Evolutionary conservation across 2,888 invertebrate genomes (phyloP).

Genomic region (Pandemis heparana): DNA sequence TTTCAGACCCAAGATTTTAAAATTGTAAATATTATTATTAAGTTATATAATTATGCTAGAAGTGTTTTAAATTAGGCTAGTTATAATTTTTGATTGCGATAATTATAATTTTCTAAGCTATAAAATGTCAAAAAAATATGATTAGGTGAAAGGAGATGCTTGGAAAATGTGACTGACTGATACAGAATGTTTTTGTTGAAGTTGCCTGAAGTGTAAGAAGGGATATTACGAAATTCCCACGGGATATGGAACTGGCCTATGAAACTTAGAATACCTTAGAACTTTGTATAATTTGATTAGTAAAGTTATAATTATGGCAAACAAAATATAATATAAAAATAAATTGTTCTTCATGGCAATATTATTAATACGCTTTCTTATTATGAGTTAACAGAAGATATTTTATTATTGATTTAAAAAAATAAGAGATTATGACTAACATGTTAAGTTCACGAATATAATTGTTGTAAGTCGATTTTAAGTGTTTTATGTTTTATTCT

Average conservation of each 20-base stretch:
- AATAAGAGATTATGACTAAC: slow-evolving; percentile 42
- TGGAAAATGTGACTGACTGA: no score
- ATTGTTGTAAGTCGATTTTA: slow-evolving; percentile 22
- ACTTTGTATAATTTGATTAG: not conserved
- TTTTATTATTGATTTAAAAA: slow-evolving; percentile 38
- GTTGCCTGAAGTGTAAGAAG: no score
- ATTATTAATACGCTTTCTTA: slow-evolving; percentile 43
- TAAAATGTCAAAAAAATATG: not conserved
- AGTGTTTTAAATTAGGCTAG: slow-evolving; percentile 25
- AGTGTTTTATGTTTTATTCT: slow-evolving; percentile 10
- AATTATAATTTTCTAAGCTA: slow-evolving; percentile 26
- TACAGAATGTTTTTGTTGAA: no score
- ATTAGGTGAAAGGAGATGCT: not conserved
- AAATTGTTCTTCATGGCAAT: slow-evolving; percentile 43
- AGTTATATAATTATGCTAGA: slow-evolving; percentile 30
- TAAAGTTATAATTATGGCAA: slow-evolving; percentile 26
- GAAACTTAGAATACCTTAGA: no score
- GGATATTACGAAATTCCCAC: no score
- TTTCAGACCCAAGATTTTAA: slow-evolving; percentile 50
- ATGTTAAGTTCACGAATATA: slow-evolving; percentile 23
- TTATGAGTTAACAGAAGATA: slow-evolving; percentile 39
- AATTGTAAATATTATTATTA: slow-evolving; percentile 35
- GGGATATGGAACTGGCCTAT: no score
- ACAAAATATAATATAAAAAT: slow-evolving; percentile 16
- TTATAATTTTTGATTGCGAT: slow-evolving; percentile 23